Evolutionary conservation across 2,797 vertebrate species (phyloP).

Genomic region (Streptopelia turtur): DNA sequence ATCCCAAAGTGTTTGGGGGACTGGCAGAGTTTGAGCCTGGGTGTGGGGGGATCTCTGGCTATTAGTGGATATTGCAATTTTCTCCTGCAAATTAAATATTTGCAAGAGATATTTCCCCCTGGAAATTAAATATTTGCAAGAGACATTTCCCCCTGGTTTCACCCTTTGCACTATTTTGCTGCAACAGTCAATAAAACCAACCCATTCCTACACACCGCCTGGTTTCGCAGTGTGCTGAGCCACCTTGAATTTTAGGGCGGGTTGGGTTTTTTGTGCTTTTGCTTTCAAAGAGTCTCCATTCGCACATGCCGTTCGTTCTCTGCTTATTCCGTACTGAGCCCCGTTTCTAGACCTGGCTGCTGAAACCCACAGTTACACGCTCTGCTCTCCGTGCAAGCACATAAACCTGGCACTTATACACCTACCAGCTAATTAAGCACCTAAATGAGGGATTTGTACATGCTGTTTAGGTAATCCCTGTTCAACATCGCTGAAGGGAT

Average conservation of each 20-base stretch:
- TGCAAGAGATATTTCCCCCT: too few species aligned
- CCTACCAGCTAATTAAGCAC: slow-evolving; percentile 1
- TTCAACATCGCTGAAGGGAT: background rate
- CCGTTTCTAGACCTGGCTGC: background rate
- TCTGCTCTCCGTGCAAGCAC: background rate
- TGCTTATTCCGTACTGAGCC: background rate
- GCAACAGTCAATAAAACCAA: background rate
- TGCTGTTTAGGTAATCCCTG: background rate
- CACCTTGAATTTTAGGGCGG: background rate
- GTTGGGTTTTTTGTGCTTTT: background rate
- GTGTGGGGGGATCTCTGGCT: background rate
- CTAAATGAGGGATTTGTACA: background rate
- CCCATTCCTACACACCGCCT: fast-evolving
- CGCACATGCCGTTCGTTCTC: background rate
- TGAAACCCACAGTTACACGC: background rate
- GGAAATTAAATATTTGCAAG: background rate
- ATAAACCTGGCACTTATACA: background rate
- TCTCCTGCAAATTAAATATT: background rate
- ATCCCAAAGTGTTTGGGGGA: background rate
- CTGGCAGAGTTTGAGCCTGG: background rate
- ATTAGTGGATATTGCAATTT: background rate
- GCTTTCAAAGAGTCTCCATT: background rate
- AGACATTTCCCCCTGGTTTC: background rate
- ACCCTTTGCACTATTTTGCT: background rate
- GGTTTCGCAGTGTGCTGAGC: background rate